phyloP scores from a whole-genome alignment of 2,797 vertebrate genomes.

The Fundulus diaphanus region DNA sequence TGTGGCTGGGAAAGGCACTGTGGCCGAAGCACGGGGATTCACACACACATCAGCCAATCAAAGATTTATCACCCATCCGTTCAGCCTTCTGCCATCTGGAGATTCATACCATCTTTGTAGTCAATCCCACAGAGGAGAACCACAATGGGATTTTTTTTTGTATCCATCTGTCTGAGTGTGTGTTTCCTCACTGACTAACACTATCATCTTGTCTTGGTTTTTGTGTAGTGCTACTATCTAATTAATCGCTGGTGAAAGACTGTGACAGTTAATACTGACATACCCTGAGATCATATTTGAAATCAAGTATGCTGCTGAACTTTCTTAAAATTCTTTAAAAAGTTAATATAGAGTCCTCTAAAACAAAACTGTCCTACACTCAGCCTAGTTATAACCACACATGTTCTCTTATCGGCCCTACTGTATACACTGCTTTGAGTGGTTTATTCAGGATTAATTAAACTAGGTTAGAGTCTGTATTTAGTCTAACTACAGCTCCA shows the following conservation, averaged over 20 bases:
- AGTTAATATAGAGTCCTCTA: conserved; percentile 20
- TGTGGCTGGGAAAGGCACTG: conserved; percentile 43
- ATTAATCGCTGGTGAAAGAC: conserved; percentile 47
- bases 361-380: conserved; percentile 9
- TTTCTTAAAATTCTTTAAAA: background rate
- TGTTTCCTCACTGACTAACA: conserved; percentile 32
- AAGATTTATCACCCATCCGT: conserved; percentile 73
- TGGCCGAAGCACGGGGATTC: conserved; percentile 66
- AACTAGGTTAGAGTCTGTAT: conserved; percentile 44
- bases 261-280: conserved; percentile 41
- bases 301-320: conserved; percentile 37
- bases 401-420: conserved; percentile 7
- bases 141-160: conserved; percentile 53
- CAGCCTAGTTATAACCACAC: background rate
- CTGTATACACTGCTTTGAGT: conserved; percentile 9
- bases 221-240: conserved; percentile 29
- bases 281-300: conserved; percentile 15
- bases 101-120: conserved; percentile 58
- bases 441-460: conserved; percentile 45
- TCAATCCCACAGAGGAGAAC: conserved; percentile 45
- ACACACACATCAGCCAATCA: conserved; percentile 73
- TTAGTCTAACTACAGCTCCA: conserved; percentile 31
- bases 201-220: conserved; percentile 35
- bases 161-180: conserved; percentile 36
- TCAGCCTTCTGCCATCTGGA: conserved; percentile 72